Percentiles rank a stretch among this genome's conserved stretches.
Conservation (phyloP, 2,888 invertebrate genomes). For the Drosophila acutilabella region DNA sequence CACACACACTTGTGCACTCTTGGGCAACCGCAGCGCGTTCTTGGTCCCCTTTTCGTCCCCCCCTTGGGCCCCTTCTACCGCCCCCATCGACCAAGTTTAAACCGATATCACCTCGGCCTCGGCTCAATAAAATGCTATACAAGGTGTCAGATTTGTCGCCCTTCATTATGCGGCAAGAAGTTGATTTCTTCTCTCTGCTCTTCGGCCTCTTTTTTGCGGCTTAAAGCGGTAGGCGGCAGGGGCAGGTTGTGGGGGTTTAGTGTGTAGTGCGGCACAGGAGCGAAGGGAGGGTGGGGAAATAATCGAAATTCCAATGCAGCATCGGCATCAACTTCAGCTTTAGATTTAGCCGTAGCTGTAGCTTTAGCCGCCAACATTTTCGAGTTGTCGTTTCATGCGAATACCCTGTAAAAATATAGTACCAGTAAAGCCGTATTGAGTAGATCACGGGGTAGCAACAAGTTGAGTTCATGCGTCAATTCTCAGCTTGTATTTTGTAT, state of each 20-base stretch:
- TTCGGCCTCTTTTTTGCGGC: slow-evolving; percentile 58
- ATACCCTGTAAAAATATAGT: slow-evolving; percentile 19
- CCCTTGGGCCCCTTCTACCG: neutral
- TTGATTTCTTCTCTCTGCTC: slow-evolving; percentile 14
- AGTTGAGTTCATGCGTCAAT: neutral
- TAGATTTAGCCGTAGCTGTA: slow-evolving; percentile 10
- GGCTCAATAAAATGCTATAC: slow-evolving; percentile 83
- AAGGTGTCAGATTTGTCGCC: slow-evolving; percentile 85
- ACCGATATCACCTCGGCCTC: slow-evolving; percentile 45
- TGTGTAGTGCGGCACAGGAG: no score
- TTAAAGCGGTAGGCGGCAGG: slow-evolving; percentile 43
- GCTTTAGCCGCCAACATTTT: neutral
- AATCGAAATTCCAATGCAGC: slow-evolving; percentile 77
- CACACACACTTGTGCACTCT: neutral
- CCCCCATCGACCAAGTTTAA: neutral
- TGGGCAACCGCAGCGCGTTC: slow-evolving; percentile 45
- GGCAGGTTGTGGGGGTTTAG: neutral
- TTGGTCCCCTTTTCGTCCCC: slow-evolving; percentile 32
- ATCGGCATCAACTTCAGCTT: slow-evolving; percentile 36
- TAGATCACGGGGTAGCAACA: slow-evolving; percentile 2
- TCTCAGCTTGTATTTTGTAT: slow-evolving; percentile 1
- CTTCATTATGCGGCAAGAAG: slow-evolving; percentile 83
- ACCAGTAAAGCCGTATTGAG: no score
- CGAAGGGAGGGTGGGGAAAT: slow-evolving; percentile 40
- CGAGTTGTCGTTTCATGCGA: neutral